phyloP scores from a whole-genome alignment of 2,888 invertebrate genomes.

The Cheilosia variabilis region DNA sequence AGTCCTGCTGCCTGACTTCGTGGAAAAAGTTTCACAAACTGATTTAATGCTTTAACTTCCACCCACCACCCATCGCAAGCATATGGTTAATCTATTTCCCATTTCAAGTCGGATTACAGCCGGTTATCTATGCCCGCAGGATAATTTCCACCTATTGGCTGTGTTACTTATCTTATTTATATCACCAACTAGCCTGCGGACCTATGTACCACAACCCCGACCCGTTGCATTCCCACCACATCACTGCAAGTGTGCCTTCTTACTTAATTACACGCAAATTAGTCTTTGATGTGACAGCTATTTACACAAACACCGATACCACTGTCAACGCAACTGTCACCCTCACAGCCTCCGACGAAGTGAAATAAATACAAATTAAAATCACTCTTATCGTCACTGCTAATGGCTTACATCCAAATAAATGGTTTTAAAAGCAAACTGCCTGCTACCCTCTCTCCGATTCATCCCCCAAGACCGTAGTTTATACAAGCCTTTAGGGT shows the following conservation, averaged over 20 bases:
- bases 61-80: background rate
- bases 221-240: slow-evolving; percentile 59
- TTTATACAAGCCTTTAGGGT: slow-evolving; percentile 36
- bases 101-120: slow-evolving; percentile 26
- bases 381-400: slow-evolving; percentile 60
- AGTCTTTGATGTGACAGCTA: slow-evolving; percentile 65
- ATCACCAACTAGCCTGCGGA: slow-evolving; percentile 55
- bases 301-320: slow-evolving; percentile 42
- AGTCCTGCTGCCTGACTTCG: too few relatives aligned
- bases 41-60: background rate
- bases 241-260: slow-evolving; percentile 46
- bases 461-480: slow-evolving; percentile 44
- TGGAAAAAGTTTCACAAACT: too few relatives aligned
- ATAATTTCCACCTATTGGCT: slow-evolving; percentile 62
- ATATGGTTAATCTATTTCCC: background rate
- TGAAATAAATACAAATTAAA: slow-evolving; percentile 73
- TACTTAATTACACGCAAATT: slow-evolving; percentile 71
- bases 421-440: slow-evolving; percentile 53
- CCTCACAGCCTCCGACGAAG: slow-evolving; percentile 47
- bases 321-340: slow-evolving; percentile 63
- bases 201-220: slow-evolving; percentile 52
- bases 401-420: slow-evolving; percentile 61
- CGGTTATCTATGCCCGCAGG: slow-evolving; percentile 49
- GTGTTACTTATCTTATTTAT: slow-evolving; percentile 72
- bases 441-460: slow-evolving; percentile 37